Percentiles rank a stretch among this genome's conserved stretches.
Conservation (phyloP, 2,113 vertebrate genomes). For the Engystomops pustulosus region DNA sequence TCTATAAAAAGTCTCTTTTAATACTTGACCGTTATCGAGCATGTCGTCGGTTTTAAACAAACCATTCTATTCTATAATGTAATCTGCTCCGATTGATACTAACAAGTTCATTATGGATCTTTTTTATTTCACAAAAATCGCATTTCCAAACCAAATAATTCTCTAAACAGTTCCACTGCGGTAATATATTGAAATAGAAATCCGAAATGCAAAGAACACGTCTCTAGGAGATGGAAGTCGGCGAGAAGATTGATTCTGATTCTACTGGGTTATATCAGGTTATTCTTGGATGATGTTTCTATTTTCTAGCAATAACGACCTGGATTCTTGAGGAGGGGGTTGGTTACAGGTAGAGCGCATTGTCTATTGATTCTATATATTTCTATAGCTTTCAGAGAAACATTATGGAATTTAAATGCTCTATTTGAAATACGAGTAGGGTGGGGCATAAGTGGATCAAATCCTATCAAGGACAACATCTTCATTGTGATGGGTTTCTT, state of each 20-base stretch:
- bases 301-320: neutral
- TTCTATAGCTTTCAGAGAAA: too few species aligned
- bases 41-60: neutral
- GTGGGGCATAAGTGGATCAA: too few species aligned
- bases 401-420: too few species aligned
- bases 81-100: neutral
- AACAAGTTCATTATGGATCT: slow-evolving; percentile 20
- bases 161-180: neutral
- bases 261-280: neutral
- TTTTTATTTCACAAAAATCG: neutral
- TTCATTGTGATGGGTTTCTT: too few species aligned
- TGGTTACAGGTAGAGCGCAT: neutral
- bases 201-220: neutral
- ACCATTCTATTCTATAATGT: slow-evolving; percentile 11
- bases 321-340: neutral
- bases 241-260: neutral
- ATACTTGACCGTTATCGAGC: slow-evolving; percentile 5
- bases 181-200: slow-evolving; percentile 15
- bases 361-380: too few species aligned
- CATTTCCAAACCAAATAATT: slow-evolving; percentile 20
- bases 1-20: neutral
- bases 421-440: too few species aligned
- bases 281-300: neutral
- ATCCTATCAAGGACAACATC: too few species aligned
- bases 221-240: neutral